These are phyloP conservation scores for Hiodon tergisus DNA, from an alignment of 2,113 vertebrate genomes.

Conservation along the genomic window DNA sequence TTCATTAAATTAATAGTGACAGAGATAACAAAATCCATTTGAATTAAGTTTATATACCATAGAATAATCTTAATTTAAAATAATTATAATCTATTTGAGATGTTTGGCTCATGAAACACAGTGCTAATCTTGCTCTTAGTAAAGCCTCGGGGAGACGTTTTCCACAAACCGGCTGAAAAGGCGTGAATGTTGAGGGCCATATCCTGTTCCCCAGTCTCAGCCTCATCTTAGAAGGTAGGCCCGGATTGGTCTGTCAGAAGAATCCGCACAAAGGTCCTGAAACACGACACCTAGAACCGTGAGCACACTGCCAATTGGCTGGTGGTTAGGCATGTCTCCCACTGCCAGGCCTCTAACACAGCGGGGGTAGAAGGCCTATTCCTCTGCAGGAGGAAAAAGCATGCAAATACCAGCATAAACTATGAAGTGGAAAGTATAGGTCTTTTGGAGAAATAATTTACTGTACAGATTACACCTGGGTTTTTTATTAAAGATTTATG, in stretches of 20 bases:
- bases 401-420: too few relatives aligned
- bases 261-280: slow-evolving; percentile 89
- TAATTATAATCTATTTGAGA: too few relatives aligned
- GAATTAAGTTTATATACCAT: too few relatives aligned
- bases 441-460: too few relatives aligned
- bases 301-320: slow-evolving; percentile 88
- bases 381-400: background rate
- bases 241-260: slow-evolving; percentile 88
- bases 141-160: background rate
- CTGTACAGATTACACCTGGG: too few relatives aligned
- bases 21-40: too few relatives aligned
- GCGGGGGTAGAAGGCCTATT: slow-evolving; percentile 2
- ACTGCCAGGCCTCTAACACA: slow-evolving; percentile 71
- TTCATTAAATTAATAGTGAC: too few relatives aligned
- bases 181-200: slow-evolving; percentile 97
- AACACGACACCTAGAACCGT: slow-evolving; percentile 92
- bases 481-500: too few relatives aligned
- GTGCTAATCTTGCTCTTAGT: background rate
- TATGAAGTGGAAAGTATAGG: too few relatives aligned
- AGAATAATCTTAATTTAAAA: too few relatives aligned
- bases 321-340: slow-evolving; percentile 73
- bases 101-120: too few relatives aligned
- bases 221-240: slow-evolving; percentile 92
- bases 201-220: slow-evolving; percentile 92
- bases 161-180: slow-evolving; percentile 77